Percentiles rank a stretch among this genome's conserved stretches.
Evolutionary conservation across 37 sponge, comb jelly and placozoan species (phyloP).

Genomic region (Agelas oroides): DNA sequence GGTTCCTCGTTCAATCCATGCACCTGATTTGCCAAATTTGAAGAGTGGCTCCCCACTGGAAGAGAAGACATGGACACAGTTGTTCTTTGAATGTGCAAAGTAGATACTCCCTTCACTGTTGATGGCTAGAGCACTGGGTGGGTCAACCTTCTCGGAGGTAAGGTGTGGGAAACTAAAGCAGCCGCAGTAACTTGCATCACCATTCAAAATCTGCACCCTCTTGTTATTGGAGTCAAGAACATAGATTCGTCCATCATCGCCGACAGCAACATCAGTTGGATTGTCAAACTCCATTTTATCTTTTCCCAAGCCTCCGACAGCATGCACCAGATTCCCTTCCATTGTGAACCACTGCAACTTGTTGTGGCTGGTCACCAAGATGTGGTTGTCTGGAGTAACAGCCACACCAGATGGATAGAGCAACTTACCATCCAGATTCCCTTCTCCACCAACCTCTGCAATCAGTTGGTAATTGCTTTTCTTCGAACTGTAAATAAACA

Average conservation of each 20-base stretch:
- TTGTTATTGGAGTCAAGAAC: background rate
- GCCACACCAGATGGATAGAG: background rate
- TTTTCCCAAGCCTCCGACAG: background rate
- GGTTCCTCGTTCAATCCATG: background rate
- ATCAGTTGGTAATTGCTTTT: background rate
- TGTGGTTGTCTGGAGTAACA: background rate
- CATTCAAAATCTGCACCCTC: conserved; percentile 10
- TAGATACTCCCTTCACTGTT: conserved; percentile 27
- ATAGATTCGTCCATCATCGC: background rate
- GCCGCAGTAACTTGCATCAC: background rate
- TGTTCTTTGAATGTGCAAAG: background rate
- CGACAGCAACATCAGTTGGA: conserved; percentile 1
- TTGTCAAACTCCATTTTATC: conserved; percentile 4
- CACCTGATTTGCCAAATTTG: conserved; percentile 33
- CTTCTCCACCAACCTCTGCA: conserved; percentile 3
- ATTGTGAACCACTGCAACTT: conserved; percentile 19
- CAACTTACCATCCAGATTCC: conserved; percentile 1
- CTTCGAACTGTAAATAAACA: background rate
- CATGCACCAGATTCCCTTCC: conserved; percentile 15
- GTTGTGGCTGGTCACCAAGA: conserved; percentile 16
- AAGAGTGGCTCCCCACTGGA: conserved; percentile 7
- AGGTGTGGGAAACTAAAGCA: background rate
- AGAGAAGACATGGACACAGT: conserved; percentile 23
- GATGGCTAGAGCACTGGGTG: background rate
- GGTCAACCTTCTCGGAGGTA: background rate